phyloP scores from a whole-genome alignment of 2,888 invertebrate genomes.

The Priocnemis perturbator region DNA sequence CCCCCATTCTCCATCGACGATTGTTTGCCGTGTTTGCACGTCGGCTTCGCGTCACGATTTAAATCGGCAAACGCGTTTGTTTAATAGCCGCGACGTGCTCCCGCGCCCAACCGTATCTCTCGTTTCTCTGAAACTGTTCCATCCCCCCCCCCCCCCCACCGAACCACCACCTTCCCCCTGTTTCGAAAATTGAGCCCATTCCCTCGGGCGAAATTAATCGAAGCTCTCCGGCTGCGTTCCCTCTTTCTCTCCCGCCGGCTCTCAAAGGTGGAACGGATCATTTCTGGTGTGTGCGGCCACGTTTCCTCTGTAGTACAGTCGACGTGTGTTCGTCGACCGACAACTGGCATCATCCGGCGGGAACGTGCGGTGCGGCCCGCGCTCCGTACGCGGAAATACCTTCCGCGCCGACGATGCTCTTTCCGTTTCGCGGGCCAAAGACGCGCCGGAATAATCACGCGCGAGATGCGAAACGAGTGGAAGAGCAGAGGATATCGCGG shows the following conservation, averaged over 20 bases:
- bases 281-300: conserved; percentile 27
- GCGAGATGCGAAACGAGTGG: neutral
- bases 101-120: no score
- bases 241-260: neutral
- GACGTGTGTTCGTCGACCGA: neutral
- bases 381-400: neutral
- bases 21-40: neutral
- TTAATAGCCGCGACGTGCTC: no score
- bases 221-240: conserved; percentile 26
- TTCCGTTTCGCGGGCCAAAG: no score
- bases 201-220: conserved; percentile 51
- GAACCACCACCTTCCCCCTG: conserved; percentile 12
- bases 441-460: neutral
- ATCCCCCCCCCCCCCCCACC: neutral
- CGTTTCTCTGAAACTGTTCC: no score
- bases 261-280: conserved; percentile 42
- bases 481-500: neutral
- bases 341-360: neutral
- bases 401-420: neutral
- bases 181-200: conserved; percentile 33
- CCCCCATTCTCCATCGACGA: no score
- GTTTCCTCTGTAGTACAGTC: conserved; percentile 2
- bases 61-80: conserved; percentile 7
- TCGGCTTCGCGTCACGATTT: conserved; percentile 22
- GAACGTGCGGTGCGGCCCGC: neutral